Evolutionary conservation across 1,140 invertebrate genomes (phyloP), one percentile per base, ranked within the genome.

Genomic region (Sitobion miscanthi): DNA sequence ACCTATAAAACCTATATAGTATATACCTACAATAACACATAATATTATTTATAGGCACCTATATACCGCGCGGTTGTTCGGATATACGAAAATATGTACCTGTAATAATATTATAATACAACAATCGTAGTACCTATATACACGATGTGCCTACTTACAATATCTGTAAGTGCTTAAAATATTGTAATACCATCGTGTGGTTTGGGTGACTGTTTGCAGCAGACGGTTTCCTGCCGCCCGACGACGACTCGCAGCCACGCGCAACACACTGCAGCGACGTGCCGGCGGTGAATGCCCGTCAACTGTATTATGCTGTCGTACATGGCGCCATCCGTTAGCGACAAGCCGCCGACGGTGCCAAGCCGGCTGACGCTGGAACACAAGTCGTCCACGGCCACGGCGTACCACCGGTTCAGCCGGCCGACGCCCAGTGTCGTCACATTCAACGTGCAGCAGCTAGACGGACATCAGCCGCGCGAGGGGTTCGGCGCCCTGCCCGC

Each of bases 281-380:
- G 62, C 69, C 11, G n/a, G 25, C 11, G 49, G 88, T 82, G 89
- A 69, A 90, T 62, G 89, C 25, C 23, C 38, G 89, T 62, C 23
- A 45, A 20, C 25, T 94, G 69, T 92, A 94, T 91, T 54, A 97
- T 97, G 96, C 95, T 97, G 95, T 96, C 96, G 62, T 97, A 97
- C 94, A 96, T 97, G 96, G 95, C 96, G 94, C 96, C 96, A 42
- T 96, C 96, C 45, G 96, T 96, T 93, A 96, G 96, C 94, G 96
- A 96, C 94, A 96, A 96, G 94, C 96, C 96, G 38, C 96, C 96
- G 25, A 96, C 96, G 93, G 96, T 95, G 86, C 96, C 96, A 21
- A 95, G 94, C 20, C 96, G 96, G 94, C 95, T 93, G 77, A 9
- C 52, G 49, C 47, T 93, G 91, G 91, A 92, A 85, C 91, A 92